Evolutionary conservation across 2,888 invertebrate genomes (phyloP).

Genomic region (Andrena praecox): DNA sequence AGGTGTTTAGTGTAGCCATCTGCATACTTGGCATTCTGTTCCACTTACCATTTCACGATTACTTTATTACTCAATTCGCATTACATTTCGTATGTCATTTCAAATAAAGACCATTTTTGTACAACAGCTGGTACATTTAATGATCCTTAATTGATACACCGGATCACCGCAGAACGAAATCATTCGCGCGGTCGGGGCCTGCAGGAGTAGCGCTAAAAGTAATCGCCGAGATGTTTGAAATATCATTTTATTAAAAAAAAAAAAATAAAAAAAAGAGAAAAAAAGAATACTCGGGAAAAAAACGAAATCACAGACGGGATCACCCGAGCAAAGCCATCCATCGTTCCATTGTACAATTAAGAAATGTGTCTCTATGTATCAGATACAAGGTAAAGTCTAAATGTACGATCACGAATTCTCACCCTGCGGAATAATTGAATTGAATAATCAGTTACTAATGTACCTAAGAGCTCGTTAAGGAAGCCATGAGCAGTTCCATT

Average conservation of each 20-base stretch:
- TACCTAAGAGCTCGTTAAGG: slow-evolving; percentile 90
- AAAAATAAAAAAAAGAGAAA: slow-evolving; percentile 8
- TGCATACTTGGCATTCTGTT: slow-evolving; percentile 64
- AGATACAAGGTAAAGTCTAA: slow-evolving; percentile 32
- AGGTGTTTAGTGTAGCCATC: slow-evolving; percentile 54
- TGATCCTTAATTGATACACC: slow-evolving; percentile 35
- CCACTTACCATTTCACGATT: slow-evolving; percentile 59
- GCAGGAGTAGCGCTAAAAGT: neutral
- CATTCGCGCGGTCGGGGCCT: neutral
- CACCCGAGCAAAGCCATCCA: slow-evolving; percentile 13
- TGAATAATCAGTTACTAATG: slow-evolving; percentile 42
- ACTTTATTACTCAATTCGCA: slow-evolving; percentile 66
- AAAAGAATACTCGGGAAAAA: slow-evolving; percentile 14
- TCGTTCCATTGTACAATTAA: slow-evolving; percentile 29
- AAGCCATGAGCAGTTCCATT: slow-evolving; percentile 98
- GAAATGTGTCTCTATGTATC: slow-evolving; percentile 20
- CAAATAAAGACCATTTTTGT: slow-evolving; percentile 75
- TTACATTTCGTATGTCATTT: slow-evolving; percentile 71
- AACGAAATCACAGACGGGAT: slow-evolving; percentile 44
- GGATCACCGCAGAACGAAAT: slow-evolving; percentile 37
- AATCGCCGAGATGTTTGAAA: slow-evolving; percentile 4
- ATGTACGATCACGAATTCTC: slow-evolving; percentile 34
- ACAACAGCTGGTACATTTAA: slow-evolving; percentile 49
- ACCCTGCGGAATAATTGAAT: slow-evolving; percentile 53
- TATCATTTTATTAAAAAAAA: slow-evolving; percentile 32